Evolutionary conservation across 2,113 vertebrate species (phyloP).

Genomic region (Hemiprocne comata): DNA sequence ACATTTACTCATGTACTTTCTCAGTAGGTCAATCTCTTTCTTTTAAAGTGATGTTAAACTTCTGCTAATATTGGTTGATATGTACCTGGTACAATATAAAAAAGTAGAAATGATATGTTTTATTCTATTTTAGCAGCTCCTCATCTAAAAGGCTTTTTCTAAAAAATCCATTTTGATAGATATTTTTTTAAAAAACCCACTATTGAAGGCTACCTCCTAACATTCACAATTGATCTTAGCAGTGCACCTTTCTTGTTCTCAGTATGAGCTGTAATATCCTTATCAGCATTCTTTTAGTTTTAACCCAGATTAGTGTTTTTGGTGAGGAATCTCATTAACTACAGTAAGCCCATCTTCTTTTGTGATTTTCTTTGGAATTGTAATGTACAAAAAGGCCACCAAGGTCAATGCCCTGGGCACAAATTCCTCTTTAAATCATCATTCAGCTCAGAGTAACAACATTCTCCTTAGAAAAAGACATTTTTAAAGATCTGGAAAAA

Average conservation of each 20-base stretch:
- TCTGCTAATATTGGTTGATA: slow-evolving; percentile 84
- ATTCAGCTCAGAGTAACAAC: slow-evolving; percentile 69
- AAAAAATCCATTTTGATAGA: slow-evolving; percentile 69
- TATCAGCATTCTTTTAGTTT: slow-evolving; percentile 88
- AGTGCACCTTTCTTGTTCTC: slow-evolving; percentile 79
- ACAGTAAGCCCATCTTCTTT: slow-evolving; percentile 76
- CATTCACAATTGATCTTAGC: slow-evolving; percentile 81
- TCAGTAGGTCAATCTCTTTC: slow-evolving; percentile 87
- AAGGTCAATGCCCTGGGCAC: slow-evolving; percentile 81
- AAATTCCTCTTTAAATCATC: slow-evolving; percentile 78
- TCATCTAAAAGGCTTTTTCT: slow-evolving; percentile 74
- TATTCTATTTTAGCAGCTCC: slow-evolving; percentile 50
- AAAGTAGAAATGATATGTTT: slow-evolving; percentile 43
- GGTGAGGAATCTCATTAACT: slow-evolving; percentile 82
- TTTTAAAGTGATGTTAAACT: slow-evolving; percentile 89
- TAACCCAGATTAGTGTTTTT: slow-evolving; percentile 85
- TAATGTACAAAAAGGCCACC: slow-evolving; percentile 76
- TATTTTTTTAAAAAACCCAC: slow-evolving; percentile 29
- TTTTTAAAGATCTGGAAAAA: slow-evolving; percentile 20
- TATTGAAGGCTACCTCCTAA: slow-evolving; percentile 82
- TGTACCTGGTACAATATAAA: slow-evolving; percentile 69
- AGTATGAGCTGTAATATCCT: slow-evolving; percentile 81
- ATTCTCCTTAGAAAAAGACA: slow-evolving; percentile 35
- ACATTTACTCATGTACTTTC: slow-evolving; percentile 88
- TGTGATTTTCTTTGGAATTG: slow-evolving; percentile 84